Evolutionary conservation across 2,113 vertebrate species (phyloP).

Genomic region (Plotosus lineatus): DNA sequence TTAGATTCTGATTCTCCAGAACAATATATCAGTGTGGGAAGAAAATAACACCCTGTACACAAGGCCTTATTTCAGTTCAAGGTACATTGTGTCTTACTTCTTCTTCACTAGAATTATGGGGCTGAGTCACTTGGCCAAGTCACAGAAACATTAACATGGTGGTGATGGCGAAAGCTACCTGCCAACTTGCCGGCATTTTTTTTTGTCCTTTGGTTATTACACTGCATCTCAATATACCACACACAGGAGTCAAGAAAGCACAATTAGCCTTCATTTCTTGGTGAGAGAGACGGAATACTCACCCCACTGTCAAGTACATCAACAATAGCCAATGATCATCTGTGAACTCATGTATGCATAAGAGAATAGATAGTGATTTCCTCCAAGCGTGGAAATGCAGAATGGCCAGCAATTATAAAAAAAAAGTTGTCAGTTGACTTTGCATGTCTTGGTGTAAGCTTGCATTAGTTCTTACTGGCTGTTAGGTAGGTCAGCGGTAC

Average conservation of each 20-base stretch:
- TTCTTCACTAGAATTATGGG: not conserved
- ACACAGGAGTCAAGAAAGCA: not conserved
- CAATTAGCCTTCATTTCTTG: not conserved
- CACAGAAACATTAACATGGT: not conserved
- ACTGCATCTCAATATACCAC: not conserved
- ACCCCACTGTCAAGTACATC: not conserved
- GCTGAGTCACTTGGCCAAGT: not conserved
- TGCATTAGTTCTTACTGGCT: not conserved
- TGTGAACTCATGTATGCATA: conserved; percentile 3
- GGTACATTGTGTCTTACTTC: not conserved
- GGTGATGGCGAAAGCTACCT: not conserved
- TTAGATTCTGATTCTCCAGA: not conserved
- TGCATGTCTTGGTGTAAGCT: not conserved
- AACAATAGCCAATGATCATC: not conserved
- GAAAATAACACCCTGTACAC: not conserved
- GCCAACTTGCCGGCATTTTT: not conserved
- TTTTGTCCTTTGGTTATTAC: not conserved
- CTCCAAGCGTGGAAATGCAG: not conserved
- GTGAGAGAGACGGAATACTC: not conserved
- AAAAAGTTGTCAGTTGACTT: not conserved
- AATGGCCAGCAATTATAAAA: not conserved
- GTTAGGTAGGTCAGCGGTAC: too few relatives aligned
- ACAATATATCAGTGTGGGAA: not conserved
- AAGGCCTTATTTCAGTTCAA: conserved; percentile 29
- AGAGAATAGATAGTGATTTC: not conserved